Conservation (phyloP, 1,140 invertebrate genomes). For the Coboldia fuscipes region DNA sequence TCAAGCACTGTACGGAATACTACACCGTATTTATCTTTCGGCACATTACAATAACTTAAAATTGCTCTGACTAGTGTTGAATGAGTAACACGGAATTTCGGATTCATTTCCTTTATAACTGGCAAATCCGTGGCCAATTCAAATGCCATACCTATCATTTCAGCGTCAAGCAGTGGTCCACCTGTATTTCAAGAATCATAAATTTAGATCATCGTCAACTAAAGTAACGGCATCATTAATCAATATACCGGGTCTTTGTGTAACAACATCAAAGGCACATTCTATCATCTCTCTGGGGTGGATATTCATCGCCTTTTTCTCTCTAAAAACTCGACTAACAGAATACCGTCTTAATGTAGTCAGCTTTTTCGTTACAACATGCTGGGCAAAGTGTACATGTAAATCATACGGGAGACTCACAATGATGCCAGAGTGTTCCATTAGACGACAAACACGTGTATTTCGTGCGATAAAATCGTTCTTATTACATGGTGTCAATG, state of each 20-base stretch:
- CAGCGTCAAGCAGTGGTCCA: constrained; percentile 61
- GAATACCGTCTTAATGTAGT: constrained; percentile 61
- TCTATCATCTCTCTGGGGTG: constrained; percentile 77
- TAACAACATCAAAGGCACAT: constrained; percentile 86
- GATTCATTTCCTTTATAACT: constrained; percentile 38
- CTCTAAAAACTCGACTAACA: constrained; percentile 69
- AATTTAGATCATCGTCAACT: not conserved
- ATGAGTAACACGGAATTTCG: constrained; percentile 65
- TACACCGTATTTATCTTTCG: constrained; percentile 42
- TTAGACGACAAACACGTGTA: constrained; percentile 42
- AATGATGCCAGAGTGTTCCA: constrained; percentile 65
- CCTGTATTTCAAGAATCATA: constrained; percentile 17
- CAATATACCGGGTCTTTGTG: constrained; percentile 39
- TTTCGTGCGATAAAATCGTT: constrained; percentile 15
- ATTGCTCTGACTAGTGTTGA: constrained; percentile 54
- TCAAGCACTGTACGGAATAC: no score
- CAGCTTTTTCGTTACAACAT: constrained; percentile 61
- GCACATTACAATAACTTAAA: constrained; percentile 59
- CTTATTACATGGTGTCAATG: constrained; percentile 48
- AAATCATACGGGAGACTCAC: constrained; percentile 62
- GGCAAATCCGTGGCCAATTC: constrained; percentile 57
- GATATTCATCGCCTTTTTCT: constrained; percentile 59
- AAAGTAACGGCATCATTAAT: constrained; percentile 4
- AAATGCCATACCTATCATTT: constrained; percentile 54
- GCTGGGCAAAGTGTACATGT: constrained; percentile 55